A percentile compares a stretch with the other conserved stretches of the same genome.
Conservation (phyloP, 2,797 vertebrate genomes). For the Ambastaia sidthimunki region DNA sequence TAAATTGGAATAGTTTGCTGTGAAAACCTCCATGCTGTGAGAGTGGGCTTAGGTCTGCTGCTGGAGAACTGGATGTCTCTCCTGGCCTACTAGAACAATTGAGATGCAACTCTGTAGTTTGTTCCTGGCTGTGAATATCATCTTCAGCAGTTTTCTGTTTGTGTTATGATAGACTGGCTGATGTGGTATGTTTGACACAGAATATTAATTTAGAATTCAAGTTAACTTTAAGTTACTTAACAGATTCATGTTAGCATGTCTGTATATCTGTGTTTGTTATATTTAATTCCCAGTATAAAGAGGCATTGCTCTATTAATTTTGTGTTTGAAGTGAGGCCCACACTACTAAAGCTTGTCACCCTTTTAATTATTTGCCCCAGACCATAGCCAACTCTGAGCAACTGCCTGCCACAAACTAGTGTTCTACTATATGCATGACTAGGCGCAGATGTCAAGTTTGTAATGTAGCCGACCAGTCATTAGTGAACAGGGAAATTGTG, state of each 20-base stretch:
- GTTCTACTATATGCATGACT: too few species aligned
- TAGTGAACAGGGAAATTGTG: too few species aligned
- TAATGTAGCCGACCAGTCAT: too few species aligned
- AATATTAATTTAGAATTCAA: neutral
- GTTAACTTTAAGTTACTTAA: neutral
- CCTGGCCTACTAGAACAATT: neutral
- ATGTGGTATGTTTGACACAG: neutral
- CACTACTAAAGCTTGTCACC: too few species aligned
- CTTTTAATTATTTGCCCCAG: too few species aligned
- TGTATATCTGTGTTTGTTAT: too few species aligned
- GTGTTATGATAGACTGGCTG: neutral
- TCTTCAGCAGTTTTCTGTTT: slow-evolving; percentile 21
- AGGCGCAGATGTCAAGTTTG: too few species aligned
- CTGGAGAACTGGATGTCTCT: slow-evolving; percentile 22
- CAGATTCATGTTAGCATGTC: neutral
- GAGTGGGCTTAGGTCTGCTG: slow-evolving; percentile 9
- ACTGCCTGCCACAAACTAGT: too few species aligned
- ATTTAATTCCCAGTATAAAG: too few species aligned
- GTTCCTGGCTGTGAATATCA: slow-evolving; percentile 1
- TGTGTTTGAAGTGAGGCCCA: too few species aligned
- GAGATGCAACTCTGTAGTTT: slow-evolving; percentile 12
- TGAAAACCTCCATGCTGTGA: slow-evolving; percentile 19
- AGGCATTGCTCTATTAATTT: neutral
- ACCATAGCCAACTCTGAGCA: too few species aligned
- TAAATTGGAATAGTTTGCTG: slow-evolving; percentile 11